Evolutionary conservation across 2,113 vertebrate genomes (phyloP).

Genomic region (Arenaria interpres): DNA sequence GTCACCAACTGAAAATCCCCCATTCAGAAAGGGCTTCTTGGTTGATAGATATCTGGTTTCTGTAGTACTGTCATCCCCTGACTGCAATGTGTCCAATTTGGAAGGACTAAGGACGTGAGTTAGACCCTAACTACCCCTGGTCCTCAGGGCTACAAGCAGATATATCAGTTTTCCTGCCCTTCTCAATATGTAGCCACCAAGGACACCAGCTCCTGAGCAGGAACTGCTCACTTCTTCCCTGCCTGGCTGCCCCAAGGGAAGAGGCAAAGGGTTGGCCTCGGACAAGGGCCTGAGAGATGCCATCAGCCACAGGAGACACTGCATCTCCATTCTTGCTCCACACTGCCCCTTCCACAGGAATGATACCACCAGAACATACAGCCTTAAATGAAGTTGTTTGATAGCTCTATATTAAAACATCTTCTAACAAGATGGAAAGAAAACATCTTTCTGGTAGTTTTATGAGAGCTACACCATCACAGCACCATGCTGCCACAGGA

Average conservation of each 20-base stretch:
- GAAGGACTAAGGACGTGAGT: not conserved
- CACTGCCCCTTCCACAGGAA: not conserved
- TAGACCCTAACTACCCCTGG: not conserved
- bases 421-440: accelerated
- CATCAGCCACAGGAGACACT: not conserved
- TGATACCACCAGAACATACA: not conserved
- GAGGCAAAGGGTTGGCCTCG: not conserved
- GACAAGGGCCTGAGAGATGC: not conserved
- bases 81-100: not conserved
- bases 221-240: not conserved
- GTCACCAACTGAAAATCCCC: not conserved
- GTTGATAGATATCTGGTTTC: not conserved
- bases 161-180: not conserved
- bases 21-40: not conserved
- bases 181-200: not conserved
- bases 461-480: not conserved
- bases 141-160: not conserved
- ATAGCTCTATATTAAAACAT: not conserved
- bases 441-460: not conserved
- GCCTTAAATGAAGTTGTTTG: not conserved
- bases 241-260: not conserved
- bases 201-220: not conserved
- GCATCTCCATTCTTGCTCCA: not conserved
- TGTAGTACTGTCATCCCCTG: not conserved
- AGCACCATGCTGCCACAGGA: not conserved